Base-by-base conservation (phyloP, 2,888 invertebrate species). In the Phasia obesa region DNA sequence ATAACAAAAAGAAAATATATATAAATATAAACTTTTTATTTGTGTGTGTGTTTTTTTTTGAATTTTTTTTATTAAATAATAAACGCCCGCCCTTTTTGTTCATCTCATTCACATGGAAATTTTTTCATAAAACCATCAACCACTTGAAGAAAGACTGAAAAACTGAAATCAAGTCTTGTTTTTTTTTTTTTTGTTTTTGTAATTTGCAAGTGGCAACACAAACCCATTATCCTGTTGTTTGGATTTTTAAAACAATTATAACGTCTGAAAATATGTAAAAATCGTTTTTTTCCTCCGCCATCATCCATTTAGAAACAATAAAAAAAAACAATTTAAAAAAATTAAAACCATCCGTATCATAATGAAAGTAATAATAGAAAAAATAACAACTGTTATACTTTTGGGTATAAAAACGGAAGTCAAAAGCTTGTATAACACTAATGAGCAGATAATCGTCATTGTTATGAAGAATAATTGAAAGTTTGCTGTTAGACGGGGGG, bases 1-100 rank as follows among this genome's bases (percentile, higher is more conserved):
- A 89, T 89, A 88, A 88, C 89, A 86, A 89, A 87, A 83, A 79
- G 79, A 67, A 76, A 62, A 64, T 65, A 65, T 70, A 42, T 64
- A 64, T 44, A 51, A 38, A 71, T 67, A 44, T 57, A 57, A 35
- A 47, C 6, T 51, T 51, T 62, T 53, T 47, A 35, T 75, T 75
- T 76, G 47, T 55, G 44, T 47, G 17, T 71, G n/a, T n/a, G n/a
- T n/a, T n/a, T 71, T 64, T 19, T 71, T 78, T 55, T 21, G 47
- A 21, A 69, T 78, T 70, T 35, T 78, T 65, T 70, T 67, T 35
- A 67, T 53, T 35, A 67, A 79, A 83, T 83, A 79, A 83, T 79
- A 83, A 83, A 83, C 83, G 83, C 75, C 83, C 79, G 75, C 75
- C 77, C 74, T 71, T 74, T 79, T 83, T 79, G 60, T 53, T 82